Evolutionary conservation across 1,140 invertebrate species (phyloP).

Genomic region (Hylyphantes graminicola): DNA sequence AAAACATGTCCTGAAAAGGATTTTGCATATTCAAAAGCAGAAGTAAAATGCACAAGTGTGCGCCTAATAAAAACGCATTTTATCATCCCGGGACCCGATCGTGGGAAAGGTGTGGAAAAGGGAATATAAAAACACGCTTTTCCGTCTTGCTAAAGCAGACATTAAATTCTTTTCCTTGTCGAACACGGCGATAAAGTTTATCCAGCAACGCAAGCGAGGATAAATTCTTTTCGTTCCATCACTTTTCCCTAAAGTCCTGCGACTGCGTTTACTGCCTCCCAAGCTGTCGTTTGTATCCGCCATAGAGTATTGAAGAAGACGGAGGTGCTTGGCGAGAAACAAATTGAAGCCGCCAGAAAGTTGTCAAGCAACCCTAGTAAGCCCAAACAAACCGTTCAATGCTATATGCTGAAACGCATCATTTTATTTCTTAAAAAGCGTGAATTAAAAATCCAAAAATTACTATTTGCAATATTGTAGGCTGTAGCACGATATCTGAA

Average conservation of each 20-base stretch:
- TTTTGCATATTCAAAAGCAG: neutral
- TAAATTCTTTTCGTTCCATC: neutral
- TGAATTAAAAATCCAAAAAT: too few species aligned
- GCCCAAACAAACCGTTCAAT: too few species aligned
- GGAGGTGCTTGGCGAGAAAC: too few species aligned
- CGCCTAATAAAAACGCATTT: slow-evolving; percentile 26
- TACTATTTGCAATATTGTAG: too few species aligned
- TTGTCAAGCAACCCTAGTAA: too few species aligned
- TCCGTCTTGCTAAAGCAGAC: slow-evolving; percentile 15
- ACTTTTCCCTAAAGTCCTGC: slow-evolving; percentile 37
- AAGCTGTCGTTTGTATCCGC: slow-evolving; percentile 47
- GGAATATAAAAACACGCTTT: slow-evolving; percentile 35
- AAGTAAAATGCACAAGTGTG: slow-evolving; percentile 18
- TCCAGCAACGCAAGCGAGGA: slow-evolving; percentile 10
- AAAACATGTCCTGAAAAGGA: neutral
- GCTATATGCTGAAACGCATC: too few species aligned
- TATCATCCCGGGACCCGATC: slow-evolving; percentile 24
- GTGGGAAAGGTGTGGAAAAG: slow-evolving; percentile 7
- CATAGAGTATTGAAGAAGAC: neutral
- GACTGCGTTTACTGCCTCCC: slow-evolving; percentile 46
- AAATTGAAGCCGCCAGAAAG: too few species aligned
- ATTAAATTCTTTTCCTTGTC: slow-evolving; percentile 56
- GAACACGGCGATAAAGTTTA: slow-evolving; percentile 54
- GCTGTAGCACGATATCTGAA: too few species aligned
- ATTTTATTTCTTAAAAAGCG: too few species aligned